phyloP scores from a whole-genome alignment of 2,888 invertebrate genomes.

The Patella depressa region DNA sequence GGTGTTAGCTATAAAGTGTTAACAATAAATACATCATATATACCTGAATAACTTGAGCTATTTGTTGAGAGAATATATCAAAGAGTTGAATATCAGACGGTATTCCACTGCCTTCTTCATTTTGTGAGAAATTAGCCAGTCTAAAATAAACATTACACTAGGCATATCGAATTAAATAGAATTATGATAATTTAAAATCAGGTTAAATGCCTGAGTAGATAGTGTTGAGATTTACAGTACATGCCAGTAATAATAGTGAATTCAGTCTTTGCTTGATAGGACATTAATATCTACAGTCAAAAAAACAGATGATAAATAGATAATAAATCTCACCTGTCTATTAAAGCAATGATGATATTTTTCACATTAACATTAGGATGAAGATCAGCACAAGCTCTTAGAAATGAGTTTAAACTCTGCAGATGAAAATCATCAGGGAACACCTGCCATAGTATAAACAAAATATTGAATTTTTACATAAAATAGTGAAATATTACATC shows the following conservation, averaged over 20 bases:
- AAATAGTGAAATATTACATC: no score
- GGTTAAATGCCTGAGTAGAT: neutral
- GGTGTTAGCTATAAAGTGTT: neutral
- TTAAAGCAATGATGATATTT: conserved; percentile 96
- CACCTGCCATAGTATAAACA: conserved; percentile 74
- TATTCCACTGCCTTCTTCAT: conserved; percentile 77
- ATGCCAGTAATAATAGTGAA: no score
- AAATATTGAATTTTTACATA: neutral
- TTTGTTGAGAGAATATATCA: conserved; percentile 98
- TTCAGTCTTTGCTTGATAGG: no score
- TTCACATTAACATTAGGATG: conserved; percentile 97
- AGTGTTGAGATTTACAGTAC: neutral
- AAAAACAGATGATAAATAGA: neutral
- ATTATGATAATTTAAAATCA: neutral
- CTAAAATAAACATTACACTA: conserved; percentile 42
- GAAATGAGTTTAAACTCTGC: conserved; percentile 92
- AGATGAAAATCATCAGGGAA: conserved; percentile 99
- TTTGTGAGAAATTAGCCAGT: conserved; percentile 70
- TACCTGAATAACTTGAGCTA: conserved; percentile 92
- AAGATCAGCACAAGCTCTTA: conserved; percentile 96
- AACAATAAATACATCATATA: neutral
- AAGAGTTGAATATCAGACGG: conserved; percentile 93
- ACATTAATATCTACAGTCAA: neutral
- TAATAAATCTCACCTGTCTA: conserved; percentile 77
- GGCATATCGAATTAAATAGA: neutral